Evolutionary conservation across 2,888 invertebrate species (phyloP), one percentile per base, ranked within the genome.

Genomic region (Ichneumoninae sp.): DNA sequence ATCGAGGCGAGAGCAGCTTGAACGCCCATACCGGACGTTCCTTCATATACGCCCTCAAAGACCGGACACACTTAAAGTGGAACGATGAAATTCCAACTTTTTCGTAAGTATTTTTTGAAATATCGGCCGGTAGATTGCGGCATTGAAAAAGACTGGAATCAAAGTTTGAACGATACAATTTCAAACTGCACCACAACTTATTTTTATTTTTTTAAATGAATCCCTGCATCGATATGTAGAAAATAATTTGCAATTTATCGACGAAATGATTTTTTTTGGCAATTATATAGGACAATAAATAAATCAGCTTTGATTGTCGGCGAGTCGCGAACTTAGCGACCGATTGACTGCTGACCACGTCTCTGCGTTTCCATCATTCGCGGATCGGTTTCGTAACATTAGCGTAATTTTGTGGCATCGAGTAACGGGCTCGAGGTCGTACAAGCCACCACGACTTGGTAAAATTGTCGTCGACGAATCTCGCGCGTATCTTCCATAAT

Each of bases 381-480:
- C 36, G 66, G 47, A 80, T 80, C 54, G 60, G 70, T 83, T 80
- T 80, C 80, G 72, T 83, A 83, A 83, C 80, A 7, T 54, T 80
- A 62, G 52, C 72, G 68, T 80, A 68, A 83, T 80, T 83, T 80
- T 40, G 83, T 77, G 76, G 76, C 76, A 66, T 80, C 76, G 83
- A 69, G 74, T 76, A 83, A 83, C 76, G 76, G 65, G 44, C 83
- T 83, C 83, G 83, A 83, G 83, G 83, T 68, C 80, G 72, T 69
- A 60, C 47, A 52, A 52, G 26, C 19, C n/a, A 1, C 54, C 19
- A 36, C 68, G 26, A 71, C 30, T 19, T 52, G 3, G 69, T 80
- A 62, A 44, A 40, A 62, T 50, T 50, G 57, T 65, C 62, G 65
- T 66, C 70, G 60, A 60, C 60, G 54, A 66, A 75, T 33, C 40